Conservation (phyloP, 2,797 vertebrate species). For the Poecilia velifera region DNA sequence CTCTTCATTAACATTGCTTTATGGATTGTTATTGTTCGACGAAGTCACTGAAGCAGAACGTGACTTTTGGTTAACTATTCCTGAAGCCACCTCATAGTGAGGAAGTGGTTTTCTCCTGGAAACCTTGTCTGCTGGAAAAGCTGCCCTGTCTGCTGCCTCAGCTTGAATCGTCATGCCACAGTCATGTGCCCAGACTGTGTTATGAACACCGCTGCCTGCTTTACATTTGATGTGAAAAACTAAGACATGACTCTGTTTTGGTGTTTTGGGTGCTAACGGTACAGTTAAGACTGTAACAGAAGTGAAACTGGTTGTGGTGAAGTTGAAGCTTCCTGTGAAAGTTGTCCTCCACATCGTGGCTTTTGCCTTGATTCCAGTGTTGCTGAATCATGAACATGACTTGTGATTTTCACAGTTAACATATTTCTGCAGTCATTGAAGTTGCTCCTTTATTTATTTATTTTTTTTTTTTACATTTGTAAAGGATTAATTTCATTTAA, state of each 20-base stretch:
- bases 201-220: neutral
- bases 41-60: neutral
- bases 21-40: neutral
- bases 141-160: slow-evolving; percentile 20
- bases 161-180: slow-evolving; percentile 37
- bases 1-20: neutral
- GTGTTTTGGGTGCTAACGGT: neutral
- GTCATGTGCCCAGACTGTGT: slow-evolving; percentile 43
- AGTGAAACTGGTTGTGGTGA: slow-evolving; percentile 41
- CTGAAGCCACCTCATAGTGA: neutral
- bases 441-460: neutral
- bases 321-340: neutral
- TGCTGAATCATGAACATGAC: slow-evolving; percentile 44
- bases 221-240: neutral
- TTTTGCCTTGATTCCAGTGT: slow-evolving; percentile 28
- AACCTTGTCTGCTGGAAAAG: slow-evolving; percentile 26
- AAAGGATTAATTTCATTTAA: neutral
- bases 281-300: slow-evolving; percentile 30
- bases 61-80: neutral
- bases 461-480: no score
- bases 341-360: neutral
- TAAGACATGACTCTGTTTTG: neutral
- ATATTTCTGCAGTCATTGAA: slow-evolving; percentile 31
- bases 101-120: slow-evolving; percentile 7
- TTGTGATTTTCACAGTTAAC: slow-evolving; percentile 1